Conservation (phyloP, 2,888 invertebrate genomes). For the Ectemnius cavifrons region DNA sequence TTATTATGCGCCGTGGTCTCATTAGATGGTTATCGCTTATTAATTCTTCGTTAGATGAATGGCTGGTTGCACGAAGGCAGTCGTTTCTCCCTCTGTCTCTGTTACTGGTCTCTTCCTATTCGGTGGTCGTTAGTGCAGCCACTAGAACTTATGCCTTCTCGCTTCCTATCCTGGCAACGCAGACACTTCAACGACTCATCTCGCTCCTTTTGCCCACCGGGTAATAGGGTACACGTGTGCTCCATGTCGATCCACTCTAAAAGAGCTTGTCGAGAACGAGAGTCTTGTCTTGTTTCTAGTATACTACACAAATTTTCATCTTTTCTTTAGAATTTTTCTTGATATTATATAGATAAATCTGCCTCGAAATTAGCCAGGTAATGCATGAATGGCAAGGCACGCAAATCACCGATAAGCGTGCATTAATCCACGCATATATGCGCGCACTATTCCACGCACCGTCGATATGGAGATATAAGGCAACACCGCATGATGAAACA, state of each 20-base stretch:
- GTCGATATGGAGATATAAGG: not conserved
- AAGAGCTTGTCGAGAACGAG: no score
- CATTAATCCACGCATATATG: not conserved
- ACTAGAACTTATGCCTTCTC: slow-evolving; percentile 5
- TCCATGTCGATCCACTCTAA: no score
- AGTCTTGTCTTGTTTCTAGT: no score
- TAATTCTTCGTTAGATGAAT: slow-evolving; percentile 35
- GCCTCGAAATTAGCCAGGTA: no score
- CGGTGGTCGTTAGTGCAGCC: no score
- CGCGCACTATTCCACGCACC: no score
- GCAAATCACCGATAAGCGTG: not conserved
- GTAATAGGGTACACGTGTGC: slow-evolving; percentile 44
- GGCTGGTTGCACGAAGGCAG: not conserved
- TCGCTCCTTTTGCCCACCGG: slow-evolving; percentile 39
- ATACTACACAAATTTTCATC: no score
- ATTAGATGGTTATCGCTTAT: slow-evolving; percentile 47
- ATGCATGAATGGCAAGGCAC: no score
- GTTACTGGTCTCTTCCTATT: no score
- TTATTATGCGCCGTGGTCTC: slow-evolving; percentile 36
- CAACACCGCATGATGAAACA: slow-evolving; percentile 1
- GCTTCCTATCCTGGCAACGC: slow-evolving; percentile 10
- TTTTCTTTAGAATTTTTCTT: no score
- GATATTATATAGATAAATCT: no score
- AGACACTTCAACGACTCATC: slow-evolving; percentile 47
- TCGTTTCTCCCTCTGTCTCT: no score